Evolutionary conservation across 2,888 invertebrate genomes (phyloP).

Genomic region (Gastracanthus pulcherrimus): DNA sequence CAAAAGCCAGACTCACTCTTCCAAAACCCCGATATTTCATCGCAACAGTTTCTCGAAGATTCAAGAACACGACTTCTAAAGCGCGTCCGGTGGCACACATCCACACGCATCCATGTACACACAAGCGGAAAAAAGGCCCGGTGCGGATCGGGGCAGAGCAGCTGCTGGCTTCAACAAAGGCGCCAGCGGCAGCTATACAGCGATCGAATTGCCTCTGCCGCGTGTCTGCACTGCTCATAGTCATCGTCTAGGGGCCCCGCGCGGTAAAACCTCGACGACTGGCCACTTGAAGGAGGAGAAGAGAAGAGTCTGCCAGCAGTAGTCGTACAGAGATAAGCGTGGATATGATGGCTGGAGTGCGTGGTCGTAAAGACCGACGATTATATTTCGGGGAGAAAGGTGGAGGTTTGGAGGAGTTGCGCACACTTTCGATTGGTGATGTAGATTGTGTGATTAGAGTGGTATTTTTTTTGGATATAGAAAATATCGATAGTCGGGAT

Average conservation of each 20-base stretch:
- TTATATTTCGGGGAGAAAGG: neutral
- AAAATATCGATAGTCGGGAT: no score
- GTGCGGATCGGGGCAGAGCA: neutral
- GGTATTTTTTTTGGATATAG: no score
- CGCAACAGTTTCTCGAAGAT: constrained; percentile 17
- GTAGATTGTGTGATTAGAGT: no score
- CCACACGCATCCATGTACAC: neutral
- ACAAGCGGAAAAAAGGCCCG: neutral
- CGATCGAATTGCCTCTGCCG: neutral
- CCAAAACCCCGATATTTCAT: constrained; percentile 19
- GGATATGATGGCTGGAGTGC: neutral
- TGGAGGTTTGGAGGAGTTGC: neutral
- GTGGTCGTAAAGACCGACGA: neutral
- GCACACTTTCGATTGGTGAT: no score
- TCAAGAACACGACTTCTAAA: neutral
- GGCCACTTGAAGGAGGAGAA: neutral
- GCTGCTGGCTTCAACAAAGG: neutral
- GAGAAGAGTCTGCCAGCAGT: neutral
- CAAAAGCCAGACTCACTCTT: no score
- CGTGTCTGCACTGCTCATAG: neutral
- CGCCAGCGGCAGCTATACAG: neutral
- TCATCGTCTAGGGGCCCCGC: no score
- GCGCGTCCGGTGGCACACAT: neutral
- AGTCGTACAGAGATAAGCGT: neutral
- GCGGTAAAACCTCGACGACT: no score